Evolutionary conservation across 2,797 vertebrate genomes (phyloP).

Genomic region (Pangasius larnaudii): DNA sequence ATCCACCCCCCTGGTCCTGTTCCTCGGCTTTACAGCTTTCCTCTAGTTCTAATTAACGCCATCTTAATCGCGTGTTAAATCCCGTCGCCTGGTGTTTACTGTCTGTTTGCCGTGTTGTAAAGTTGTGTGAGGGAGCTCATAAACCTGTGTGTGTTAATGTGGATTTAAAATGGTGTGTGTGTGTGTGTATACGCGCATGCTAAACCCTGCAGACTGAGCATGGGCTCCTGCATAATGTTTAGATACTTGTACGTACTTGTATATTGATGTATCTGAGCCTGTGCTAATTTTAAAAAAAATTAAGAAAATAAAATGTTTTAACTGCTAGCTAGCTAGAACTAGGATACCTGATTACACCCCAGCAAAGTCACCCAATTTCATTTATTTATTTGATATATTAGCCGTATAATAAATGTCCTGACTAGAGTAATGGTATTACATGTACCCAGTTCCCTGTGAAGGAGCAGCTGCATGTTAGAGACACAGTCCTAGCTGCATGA

Average conservation of each 20-base stretch:
- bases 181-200: slow-evolving; percentile 17
- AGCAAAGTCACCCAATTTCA: background rate
- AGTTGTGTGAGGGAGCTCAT: slow-evolving; percentile 75
- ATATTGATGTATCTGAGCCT: background rate
- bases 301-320: background rate
- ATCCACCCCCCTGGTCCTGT: slow-evolving; percentile 56
- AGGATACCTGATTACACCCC: too few relatives aligned
- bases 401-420: background rate
- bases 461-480: background rate
- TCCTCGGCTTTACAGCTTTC: slow-evolving; percentile 63
- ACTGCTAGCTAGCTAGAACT: background rate
- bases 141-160: slow-evolving; percentile 59
- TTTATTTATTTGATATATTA: background rate
- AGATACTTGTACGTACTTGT: background rate
- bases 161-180: slow-evolving; percentile 18
- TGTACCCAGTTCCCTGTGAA: too few relatives aligned
- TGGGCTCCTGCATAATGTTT: background rate
- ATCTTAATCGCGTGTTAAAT: slow-evolving; percentile 77
- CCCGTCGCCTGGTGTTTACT: slow-evolving; percentile 74
- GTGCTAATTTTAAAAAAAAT: too few relatives aligned
- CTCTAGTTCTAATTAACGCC: slow-evolving; percentile 76
- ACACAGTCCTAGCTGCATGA: background rate
- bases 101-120: slow-evolving; percentile 76
- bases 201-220: background rate
- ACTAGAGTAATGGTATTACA: background rate